Evolutionary conservation across 2,797 vertebrate species (phyloP), one percentile per base, ranked within the genome.

Genomic region (Sarcoramphus papa): DNA sequence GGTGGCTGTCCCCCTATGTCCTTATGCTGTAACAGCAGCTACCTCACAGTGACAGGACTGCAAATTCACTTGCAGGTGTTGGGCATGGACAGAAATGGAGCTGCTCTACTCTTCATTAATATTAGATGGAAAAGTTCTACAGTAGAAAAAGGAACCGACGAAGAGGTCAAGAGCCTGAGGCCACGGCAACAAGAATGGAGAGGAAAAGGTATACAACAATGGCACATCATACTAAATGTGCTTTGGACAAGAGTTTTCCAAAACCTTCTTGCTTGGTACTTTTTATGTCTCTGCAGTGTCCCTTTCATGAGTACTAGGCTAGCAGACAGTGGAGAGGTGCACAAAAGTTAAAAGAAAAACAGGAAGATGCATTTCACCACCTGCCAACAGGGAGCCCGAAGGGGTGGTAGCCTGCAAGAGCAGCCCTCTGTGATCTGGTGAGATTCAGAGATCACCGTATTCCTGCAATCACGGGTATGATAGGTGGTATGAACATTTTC

Each of bases 381-480:
- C 27, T 54, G 67, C 35, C 63, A 51, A 25, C 0, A 2, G 21
- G 27, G 21, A 74, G 40, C 45, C 50, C 0, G 1, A 56, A 75
- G 17, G 25, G 25, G 12, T 14, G 28, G 16, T 9, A 35, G 9
- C 16, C 47, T 90, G 70, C 60, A 60, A 76, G 22, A 73, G 51
- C 30, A 83, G 41, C 37, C 31, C 35, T 50, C 37, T 70, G 68
- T 0, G 0, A 33, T 50, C 31, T 1, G 3, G 4, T 27, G 63
- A 73, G 85, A 74, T 45, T 41, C 76, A 88, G 69, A 80, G 41
- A 75, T 28, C 62, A 63, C 31, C 83, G 41, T 51, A 43, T 10
- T n/a, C 20, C 70, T 81, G 24, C 57, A 64, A 6, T 41, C 56
- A 37, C 40, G 3, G 1, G 13, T n/a, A 40, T 7, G 21, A 37